Evolutionary conservation across 2,113 vertebrate species (phyloP), one percentile per base, ranked within the genome.

Genomic region (Setophaga petechia): DNA sequence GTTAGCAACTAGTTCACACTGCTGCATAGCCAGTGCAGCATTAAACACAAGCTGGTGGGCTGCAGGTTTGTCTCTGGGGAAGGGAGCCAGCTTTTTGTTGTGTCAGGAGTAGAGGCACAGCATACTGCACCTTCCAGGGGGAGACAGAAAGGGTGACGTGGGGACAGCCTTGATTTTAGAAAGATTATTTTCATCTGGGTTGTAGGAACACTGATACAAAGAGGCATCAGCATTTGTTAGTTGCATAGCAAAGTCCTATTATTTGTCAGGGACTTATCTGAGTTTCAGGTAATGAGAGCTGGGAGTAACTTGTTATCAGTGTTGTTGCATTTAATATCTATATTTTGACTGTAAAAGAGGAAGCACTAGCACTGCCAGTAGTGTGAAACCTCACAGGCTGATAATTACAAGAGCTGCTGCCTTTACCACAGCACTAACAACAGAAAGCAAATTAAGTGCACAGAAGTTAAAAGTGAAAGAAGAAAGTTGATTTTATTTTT

Each of bases 401-500:
- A 1, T 31, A 37, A 57, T 22, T 43, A 23, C 46, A 74, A 35
- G 43, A 87, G 59, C 22, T 67, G 11, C 43, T 84, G 67, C 52
- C 24, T 91, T 88, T 37, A 69, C 27, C 35, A 31, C 24, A 74
- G 59, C 51, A 57, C 51, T 49, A 41, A 77, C 14, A 80, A 43
- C 9, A 61, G 67, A 93, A 92, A 97, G 57, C 35, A 92, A 95
- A 95, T 94, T 76, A 93, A 69, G 59, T 62, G 58, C 81, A 95
- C 79, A 46, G 65, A 97, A 97, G 93, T 95, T 96, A 93, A 97
- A 96, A 97, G 96, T 49, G 23, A 87, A 96, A 87, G 69, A 80
- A 90, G 88, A 94, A 97, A 96, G 92, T 95, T 98, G 82, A 93
- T 87, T 97, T 96, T 55, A 77, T 59, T 85, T 97, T 87, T 94